These are phyloP conservation scores for Syncerus caffer DNA, from an alignment of 2,797 vertebrate genomes.

Conservation along the genomic window DNA sequence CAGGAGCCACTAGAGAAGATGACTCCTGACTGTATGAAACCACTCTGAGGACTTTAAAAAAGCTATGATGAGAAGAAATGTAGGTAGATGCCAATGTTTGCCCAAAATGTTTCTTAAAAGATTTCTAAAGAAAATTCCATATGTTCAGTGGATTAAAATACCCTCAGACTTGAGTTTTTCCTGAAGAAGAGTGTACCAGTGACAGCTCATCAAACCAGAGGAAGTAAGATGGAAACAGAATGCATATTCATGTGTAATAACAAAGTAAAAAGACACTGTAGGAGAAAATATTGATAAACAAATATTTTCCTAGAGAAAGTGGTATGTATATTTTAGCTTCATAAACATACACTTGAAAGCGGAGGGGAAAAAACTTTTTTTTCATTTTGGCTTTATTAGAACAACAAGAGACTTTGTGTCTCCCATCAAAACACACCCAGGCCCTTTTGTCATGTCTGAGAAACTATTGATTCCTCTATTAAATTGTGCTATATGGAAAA, in stretches of 20 bases:
- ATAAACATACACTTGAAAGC: constrained; percentile 72
- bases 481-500: constrained; percentile 79
- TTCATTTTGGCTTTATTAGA: constrained; percentile 73
- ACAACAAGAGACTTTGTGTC: constrained; percentile 65
- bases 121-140: constrained; percentile 27
- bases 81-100: neutral
- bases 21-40: accelerated
- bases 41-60: neutral
- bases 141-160: constrained; percentile 26
- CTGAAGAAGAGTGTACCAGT: neutral
- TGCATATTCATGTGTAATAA: constrained; percentile 74
- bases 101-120: constrained; percentile 27
- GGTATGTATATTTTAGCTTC: constrained; percentile 69
- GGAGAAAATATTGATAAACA: constrained; percentile 66
- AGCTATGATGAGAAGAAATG: constrained; percentile 4
- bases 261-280: constrained; percentile 45
- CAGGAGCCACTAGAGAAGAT: neutral
- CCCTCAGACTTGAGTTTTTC: neutral
- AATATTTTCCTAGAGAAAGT: constrained; percentile 69
- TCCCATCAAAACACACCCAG: constrained; percentile 65
- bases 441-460: constrained; percentile 72
- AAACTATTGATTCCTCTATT: constrained; percentile 79
- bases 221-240: constrained; percentile 42
- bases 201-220: constrained; percentile 37
- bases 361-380: constrained; percentile 11